These are phyloP conservation scores for Apamea crenata DNA, from an alignment of 2,888 invertebrate genomes.

Conservation along the genomic window DNA sequence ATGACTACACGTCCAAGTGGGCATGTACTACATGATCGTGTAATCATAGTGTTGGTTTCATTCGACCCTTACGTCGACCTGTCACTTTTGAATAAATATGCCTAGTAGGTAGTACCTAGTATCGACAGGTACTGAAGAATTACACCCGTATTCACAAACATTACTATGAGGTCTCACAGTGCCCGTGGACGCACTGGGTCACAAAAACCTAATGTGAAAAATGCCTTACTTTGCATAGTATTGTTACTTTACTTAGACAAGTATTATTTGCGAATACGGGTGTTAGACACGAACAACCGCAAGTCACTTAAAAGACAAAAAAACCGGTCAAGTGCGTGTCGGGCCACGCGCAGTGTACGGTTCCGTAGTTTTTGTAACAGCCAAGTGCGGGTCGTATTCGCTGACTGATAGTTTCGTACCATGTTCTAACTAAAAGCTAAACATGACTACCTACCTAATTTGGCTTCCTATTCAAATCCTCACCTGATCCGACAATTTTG, in stretches of 20 bases:
- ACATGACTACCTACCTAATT: too few species aligned
- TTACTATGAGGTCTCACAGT: neutral
- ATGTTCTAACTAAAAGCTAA: too few species aligned
- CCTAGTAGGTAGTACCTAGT: neutral
- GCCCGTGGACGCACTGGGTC: too few species aligned
- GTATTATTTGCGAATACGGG: neutral
- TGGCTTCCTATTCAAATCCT: too few species aligned
- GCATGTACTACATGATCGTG: slow-evolving; percentile 24
- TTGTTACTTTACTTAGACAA: neutral
- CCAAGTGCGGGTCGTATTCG: too few species aligned
- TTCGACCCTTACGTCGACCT: slow-evolving; percentile 7
- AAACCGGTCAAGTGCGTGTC: too few species aligned
- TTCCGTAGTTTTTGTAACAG: too few species aligned
- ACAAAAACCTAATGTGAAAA: neutral
- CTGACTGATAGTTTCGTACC: too few species aligned
- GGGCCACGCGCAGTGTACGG: too few species aligned
- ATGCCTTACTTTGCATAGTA: neutral
- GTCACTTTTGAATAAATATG: slow-evolving; percentile 17
- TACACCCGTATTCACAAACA: neutral
- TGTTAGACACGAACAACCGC: neutral
- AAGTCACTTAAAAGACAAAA: neutral
- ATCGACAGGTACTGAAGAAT: neutral
- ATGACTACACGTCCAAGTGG: slow-evolving; percentile 10
- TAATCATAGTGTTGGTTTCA: slow-evolving; percentile 23
- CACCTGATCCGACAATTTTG: too few species aligned